Evolutionary conservation across 2,113 vertebrate species (phyloP).

Genomic region (Connochaetes taurinus): DNA sequence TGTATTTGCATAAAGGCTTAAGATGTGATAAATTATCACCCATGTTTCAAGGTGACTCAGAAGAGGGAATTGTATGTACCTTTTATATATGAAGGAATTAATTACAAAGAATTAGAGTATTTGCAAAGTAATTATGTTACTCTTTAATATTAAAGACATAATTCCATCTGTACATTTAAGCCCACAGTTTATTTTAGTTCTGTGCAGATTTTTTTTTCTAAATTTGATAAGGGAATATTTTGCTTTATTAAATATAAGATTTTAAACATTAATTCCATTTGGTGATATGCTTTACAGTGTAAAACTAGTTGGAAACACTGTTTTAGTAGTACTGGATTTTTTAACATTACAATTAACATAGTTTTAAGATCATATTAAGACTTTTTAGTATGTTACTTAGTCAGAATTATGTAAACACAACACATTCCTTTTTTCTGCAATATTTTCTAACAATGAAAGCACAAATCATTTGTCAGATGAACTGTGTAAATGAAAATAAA

Average conservation of each 20-base stretch:
- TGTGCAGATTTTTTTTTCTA: not conserved
- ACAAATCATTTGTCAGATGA: not conserved
- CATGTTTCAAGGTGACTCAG: slow-evolving; percentile 51
- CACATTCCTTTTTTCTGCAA: not conserved
- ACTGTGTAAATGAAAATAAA: not conserved
- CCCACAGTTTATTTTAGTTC: slow-evolving; percentile 31
- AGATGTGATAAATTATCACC: slow-evolving; percentile 36
- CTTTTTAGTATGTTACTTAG: not conserved
- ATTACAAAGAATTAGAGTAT: slow-evolving; percentile 47
- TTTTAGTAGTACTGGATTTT: slow-evolving; percentile 46
- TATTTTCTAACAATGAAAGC: not conserved
- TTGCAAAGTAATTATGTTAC: slow-evolving; percentile 58
- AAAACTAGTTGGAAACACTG: not conserved
- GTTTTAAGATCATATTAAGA: slow-evolving; percentile 30
- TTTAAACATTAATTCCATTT: slow-evolving; percentile 22
- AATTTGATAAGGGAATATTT: slow-evolving; percentile 13
- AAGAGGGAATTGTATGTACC: slow-evolving; percentile 36
- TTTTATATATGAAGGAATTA: slow-evolving; percentile 46
- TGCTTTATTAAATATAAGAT: not conserved
- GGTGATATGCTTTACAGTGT: not conserved
- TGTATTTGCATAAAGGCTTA: slow-evolving; percentile 60
- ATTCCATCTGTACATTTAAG: slow-evolving; percentile 43
- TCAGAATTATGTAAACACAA: not conserved
- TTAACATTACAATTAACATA: not conserved
- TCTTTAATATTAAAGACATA: slow-evolving; percentile 45